These are phyloP conservation scores for Agrilus planipennis DNA, from an alignment of 1,140 invertebrate species.

Conservation along the genomic window DNA sequence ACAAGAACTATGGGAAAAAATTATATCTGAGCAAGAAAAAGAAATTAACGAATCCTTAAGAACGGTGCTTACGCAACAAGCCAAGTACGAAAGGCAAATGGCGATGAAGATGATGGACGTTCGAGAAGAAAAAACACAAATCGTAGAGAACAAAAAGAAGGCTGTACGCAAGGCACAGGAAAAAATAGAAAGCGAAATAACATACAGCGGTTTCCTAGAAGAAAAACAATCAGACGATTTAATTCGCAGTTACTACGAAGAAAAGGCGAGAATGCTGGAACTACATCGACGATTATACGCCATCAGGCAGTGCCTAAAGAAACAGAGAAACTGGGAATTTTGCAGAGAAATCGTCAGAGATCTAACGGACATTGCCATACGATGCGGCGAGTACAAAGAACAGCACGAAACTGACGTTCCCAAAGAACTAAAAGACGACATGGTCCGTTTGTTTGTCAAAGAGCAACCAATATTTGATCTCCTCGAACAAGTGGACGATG, in stretches of 20 bases:
- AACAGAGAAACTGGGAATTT: conserved; percentile 34
- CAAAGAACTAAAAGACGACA: conserved; percentile 36
- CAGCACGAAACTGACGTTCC: conserved; percentile 32
- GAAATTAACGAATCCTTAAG: conserved; percentile 38
- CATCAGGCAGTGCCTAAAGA: conserved; percentile 36
- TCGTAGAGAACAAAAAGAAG: conserved; percentile 38
- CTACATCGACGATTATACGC: conserved; percentile 38
- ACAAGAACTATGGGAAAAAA: conserved; percentile 29
- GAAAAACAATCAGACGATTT: conserved; percentile 35
- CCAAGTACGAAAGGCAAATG: conserved; percentile 50
- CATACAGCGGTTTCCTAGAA: conserved; percentile 34
- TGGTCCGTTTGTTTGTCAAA: conserved; percentile 40
- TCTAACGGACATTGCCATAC: conserved; percentile 39
- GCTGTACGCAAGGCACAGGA: conserved; percentile 37
- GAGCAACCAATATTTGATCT: conserved; percentile 40
- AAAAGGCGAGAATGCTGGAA: conserved; percentile 37
- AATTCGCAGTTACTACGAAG: conserved; percentile 34
- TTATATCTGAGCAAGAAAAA: conserved; percentile 33
- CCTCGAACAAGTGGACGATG: conserved; percentile 10
- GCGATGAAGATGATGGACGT: conserved; percentile 45
- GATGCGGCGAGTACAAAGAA: conserved; percentile 37
- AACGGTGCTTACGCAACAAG: conserved; percentile 43
- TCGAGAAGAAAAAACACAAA: conserved; percentile 39
- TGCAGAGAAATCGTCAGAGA: conserved; percentile 39
- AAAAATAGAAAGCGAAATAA: conserved; percentile 35